Base-by-base conservation (phyloP, 2,113 vertebrate genomes). In the Dermatemys mawii region DNA sequence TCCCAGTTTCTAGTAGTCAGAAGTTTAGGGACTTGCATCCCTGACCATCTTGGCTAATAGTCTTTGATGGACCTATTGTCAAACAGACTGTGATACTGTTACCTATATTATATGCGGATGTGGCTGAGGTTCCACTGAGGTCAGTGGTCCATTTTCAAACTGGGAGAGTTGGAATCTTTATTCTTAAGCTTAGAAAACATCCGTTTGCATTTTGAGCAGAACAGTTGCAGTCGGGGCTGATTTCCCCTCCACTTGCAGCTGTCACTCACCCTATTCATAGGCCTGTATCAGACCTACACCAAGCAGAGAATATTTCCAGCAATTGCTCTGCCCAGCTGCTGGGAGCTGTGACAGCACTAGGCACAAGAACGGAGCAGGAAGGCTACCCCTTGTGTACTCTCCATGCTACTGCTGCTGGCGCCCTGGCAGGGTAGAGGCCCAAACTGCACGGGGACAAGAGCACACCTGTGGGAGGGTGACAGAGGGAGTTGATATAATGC, bases 401-500 rank as follows among this genome's bases (percentile, higher is more conserved):
- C 35, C 12, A 29, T 32, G 55, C 27, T 60, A 29, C 11, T 60
- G 55, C 55, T 3, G 5, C 27, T n/a, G 16, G 35, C n/a, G 16
- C 63, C 35, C 35, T 67, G 63, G 17, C 4, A 67, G 17, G 35
- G 17, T 21, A n/a, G 17, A 67, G 63, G 63, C 17, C 35, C 35
- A 17, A n/a, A 21, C 21, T n/a, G 35, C 26, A 49, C 7, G 21
- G 8, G 11, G 63, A 14, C 26, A 0, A 48, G 57, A 75, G 8
- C 1, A 0, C 67, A 73, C 78, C 75, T 46, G 70, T n/a, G 3
- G 48, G 76, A 27, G 12, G 19, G 79, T 1, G 0, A 24, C 48
- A 44, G 63, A 41, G 60, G 5, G 38, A 57, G 11, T 50, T 53
- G 49, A 55, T 54, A 19, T 48, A 91, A 50, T 1, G 50, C 22